Evolutionary conservation across 2,888 invertebrate species (phyloP).

Genomic region (Ormyrus labotus): DNA sequence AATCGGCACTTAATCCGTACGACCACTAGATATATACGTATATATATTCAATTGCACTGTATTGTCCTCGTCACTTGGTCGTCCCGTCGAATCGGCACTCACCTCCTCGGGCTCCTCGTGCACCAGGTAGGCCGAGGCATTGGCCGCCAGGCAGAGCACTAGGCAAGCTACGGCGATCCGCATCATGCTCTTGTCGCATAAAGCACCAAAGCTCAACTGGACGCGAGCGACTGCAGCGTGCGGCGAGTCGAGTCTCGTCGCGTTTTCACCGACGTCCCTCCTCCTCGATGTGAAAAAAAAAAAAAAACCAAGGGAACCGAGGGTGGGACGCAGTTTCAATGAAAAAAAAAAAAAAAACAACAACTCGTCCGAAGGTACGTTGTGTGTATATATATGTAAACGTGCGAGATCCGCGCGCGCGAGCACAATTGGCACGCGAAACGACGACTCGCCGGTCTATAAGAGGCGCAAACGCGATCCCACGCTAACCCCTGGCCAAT

Average conservation of each 20-base stretch:
- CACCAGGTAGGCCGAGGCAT: constrained; percentile 39
- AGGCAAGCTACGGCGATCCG: constrained; percentile 37
- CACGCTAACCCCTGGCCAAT: constrained; percentile 60
- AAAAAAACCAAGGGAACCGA: background rate
- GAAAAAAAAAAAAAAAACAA: constrained; percentile 4
- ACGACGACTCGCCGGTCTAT: constrained; percentile 57
- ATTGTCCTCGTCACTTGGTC: constrained; percentile 8
- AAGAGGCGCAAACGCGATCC: constrained; percentile 59
- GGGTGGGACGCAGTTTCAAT: background rate
- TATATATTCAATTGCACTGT: no score
- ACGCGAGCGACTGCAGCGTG: background rate
- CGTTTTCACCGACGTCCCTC: background rate
- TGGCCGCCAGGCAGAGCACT: constrained; percentile 15
- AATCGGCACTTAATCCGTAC: no score
- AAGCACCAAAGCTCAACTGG: constrained; percentile 11
- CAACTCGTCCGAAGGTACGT: background rate
- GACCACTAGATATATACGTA: no score
- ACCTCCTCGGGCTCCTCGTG: constrained; percentile 54
- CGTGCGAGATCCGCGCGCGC: constrained; percentile 26
- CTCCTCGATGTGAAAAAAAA: background rate
- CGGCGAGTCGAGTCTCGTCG: background rate
- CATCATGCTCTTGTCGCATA: constrained; percentile 49
- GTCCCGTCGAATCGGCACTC: constrained; percentile 34
- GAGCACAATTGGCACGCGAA: constrained; percentile 59
- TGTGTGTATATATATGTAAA: background rate